Conservation (phyloP, 1,140 invertebrate species). For the Dendrolimus kikuchii region DNA sequence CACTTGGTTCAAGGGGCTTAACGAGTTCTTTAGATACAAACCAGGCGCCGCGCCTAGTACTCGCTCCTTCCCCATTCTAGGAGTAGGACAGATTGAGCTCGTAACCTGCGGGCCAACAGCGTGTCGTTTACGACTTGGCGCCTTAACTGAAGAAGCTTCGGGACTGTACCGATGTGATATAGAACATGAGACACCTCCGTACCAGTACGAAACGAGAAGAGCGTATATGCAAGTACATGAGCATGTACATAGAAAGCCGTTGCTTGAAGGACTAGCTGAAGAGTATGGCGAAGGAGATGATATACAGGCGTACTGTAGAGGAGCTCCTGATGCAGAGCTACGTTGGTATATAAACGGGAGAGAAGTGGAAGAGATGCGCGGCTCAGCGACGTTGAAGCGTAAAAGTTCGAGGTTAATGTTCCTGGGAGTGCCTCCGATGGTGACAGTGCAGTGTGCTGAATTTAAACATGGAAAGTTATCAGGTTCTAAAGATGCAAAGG, state of each 20-base stretch:
- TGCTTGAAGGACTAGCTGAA: constrained; percentile 46
- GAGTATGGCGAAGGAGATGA: constrained; percentile 48
- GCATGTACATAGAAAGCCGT: constrained; percentile 36
- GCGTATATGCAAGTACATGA: constrained; percentile 50
- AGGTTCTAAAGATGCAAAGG: constrained; percentile 45
- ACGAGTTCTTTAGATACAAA: constrained; percentile 60
- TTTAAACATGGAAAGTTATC: constrained; percentile 41
- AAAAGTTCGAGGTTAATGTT: constrained; percentile 40
- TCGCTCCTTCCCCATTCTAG: constrained; percentile 48
- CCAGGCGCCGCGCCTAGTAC: constrained; percentile 50
- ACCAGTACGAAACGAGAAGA: constrained; percentile 46
- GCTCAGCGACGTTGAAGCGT: constrained; percentile 31
- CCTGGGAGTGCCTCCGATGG: constrained; percentile 40
- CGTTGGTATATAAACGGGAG: constrained; percentile 58
- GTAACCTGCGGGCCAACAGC: constrained; percentile 46
- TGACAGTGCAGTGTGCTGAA: constrained; percentile 59
- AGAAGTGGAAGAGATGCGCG: constrained; percentile 38
- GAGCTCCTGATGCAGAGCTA: constrained; percentile 41
- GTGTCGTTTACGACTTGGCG: constrained; percentile 43
- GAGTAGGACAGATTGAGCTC: constrained; percentile 48
- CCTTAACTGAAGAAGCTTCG: constrained; percentile 50
- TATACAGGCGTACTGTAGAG: constrained; percentile 53
- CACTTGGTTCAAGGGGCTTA: constrained; percentile 58
- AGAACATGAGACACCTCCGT: constrained; percentile 47
- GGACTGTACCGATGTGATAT: constrained; percentile 60